A percentile compares a stretch with the other conserved stretches of the same genome.
Conservation (phyloP, 1,140 invertebrate genomes). For the Penaeus vannamei region DNA sequence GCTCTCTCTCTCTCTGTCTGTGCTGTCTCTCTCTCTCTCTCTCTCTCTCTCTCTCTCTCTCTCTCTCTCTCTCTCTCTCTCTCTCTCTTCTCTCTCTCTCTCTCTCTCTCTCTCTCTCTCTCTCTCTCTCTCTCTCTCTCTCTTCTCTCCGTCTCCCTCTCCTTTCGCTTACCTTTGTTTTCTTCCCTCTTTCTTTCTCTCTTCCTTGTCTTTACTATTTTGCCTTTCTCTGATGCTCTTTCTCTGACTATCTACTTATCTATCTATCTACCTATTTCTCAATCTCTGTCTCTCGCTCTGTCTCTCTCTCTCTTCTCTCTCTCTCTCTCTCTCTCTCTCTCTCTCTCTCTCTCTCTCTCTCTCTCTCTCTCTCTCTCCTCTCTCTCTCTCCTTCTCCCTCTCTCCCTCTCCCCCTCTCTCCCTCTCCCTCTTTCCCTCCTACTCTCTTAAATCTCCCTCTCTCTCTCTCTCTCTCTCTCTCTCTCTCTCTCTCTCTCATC, state of each 20-base stretch:
- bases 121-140: neutral
- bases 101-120: slow-evolving; percentile 11
- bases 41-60: too few relatives aligned
- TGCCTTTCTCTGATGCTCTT: neutral
- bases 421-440: neutral
- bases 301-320: neutral
- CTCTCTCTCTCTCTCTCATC: neutral
- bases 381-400: neutral
- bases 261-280: too few relatives aligned
- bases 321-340: too few relatives aligned
- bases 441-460: neutral
- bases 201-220: neutral
- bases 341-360: neutral
- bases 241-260: neutral
- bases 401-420: neutral
- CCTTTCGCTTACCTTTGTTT: neutral
- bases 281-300: neutral
- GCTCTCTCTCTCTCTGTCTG: too few relatives aligned
- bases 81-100: slow-evolving; percentile 1
- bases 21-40: too few relatives aligned
- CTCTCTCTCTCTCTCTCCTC: neutral
- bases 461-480: neutral
- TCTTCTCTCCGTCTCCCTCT: neutral
- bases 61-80: too few relatives aligned
- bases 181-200: neutral